Base-by-base conservation (phyloP, 2,888 invertebrate genomes). In the Spodoptera exigua region DNA sequence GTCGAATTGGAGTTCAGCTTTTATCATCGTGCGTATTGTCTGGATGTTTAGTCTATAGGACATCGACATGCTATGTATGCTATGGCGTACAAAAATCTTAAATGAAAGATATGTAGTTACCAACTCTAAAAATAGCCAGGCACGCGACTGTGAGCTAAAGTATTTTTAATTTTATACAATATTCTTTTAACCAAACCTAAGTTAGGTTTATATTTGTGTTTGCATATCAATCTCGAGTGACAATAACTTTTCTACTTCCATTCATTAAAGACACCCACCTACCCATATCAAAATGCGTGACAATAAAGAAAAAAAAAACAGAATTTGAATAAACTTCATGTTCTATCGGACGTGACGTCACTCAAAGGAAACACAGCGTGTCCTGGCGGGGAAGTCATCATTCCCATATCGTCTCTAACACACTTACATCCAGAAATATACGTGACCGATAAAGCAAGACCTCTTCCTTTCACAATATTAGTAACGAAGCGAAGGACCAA, bases 381-480 rank as follows among this genome's bases (percentile, higher is more conserved):
- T 88, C 89, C 85, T 85, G 80, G 81, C 81, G 80, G 83, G 89
- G 89, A 91, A 90, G 90, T 88, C 86, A 83, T 89, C 87, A 89
- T 91, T 92, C 91, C 91, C 92, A 92, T 92, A 91, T 83, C 81
- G 81, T 76, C 80, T 76, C 81, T 78, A 81, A 76, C 67, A 74
- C 73, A 70, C 81, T 73, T 83, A 75, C 83, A 83, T 85, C 88
- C 91, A 90, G 89, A 91, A 92, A 92, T 92, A 93, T 81, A 69
- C 59, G 43, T 36, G 35, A 79, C 84, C 81, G 73, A 39, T 41
- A 39, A 56, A 73, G 53, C 18, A 27, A 59, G 84, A 79, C 35
- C 82, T 61, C 47, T 65, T 54, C 37, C 14, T 62, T 36, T 47
- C 43, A 57, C 14, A n/a, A 49, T 44, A 37, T 9, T 9, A 61